These are phyloP conservation scores for Arizona elegans DNA, from an alignment of 2,113 vertebrate species.

Conservation along the genomic window DNA sequence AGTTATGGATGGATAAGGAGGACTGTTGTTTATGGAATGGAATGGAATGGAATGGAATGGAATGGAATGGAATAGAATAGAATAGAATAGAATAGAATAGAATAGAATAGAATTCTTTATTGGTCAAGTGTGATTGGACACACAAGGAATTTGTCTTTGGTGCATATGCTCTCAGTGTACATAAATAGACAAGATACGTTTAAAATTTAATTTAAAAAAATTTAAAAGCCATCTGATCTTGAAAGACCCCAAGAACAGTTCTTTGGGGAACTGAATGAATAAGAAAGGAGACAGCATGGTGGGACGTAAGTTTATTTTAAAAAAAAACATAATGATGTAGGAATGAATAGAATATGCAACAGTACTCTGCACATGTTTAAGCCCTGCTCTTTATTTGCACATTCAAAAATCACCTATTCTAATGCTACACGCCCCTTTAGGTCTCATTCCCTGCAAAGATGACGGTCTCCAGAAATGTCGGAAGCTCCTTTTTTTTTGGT, in stretches of 20 bases:
- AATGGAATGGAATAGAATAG: too few species aligned
- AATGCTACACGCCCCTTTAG: neutral
- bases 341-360: too few species aligned
- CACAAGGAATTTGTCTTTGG: too few species aligned
- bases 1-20: neutral
- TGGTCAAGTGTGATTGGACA: too few species aligned
- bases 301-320: neutral
- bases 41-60: too few species aligned
- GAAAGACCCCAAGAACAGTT: neutral
- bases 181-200: too few species aligned
- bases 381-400: neutral
- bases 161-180: too few species aligned
- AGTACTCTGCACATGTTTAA: neutral
- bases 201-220: too few species aligned
- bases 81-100: too few species aligned
- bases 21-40: too few species aligned
- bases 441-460: neutral
- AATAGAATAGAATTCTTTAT: too few species aligned
- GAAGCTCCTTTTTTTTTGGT: neutral
- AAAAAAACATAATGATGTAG: neutral
- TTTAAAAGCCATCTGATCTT: neutral
- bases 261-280: neutral
- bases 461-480: neutral
- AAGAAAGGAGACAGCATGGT: neutral
- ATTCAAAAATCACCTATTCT: too few species aligned